Percentiles rank a stretch among this genome's conserved stretches.
These are phyloP conservation scores for Sebastes hubbsi DNA, from an alignment of 2,797 vertebrate genomes.

Conservation along the genomic window DNA sequence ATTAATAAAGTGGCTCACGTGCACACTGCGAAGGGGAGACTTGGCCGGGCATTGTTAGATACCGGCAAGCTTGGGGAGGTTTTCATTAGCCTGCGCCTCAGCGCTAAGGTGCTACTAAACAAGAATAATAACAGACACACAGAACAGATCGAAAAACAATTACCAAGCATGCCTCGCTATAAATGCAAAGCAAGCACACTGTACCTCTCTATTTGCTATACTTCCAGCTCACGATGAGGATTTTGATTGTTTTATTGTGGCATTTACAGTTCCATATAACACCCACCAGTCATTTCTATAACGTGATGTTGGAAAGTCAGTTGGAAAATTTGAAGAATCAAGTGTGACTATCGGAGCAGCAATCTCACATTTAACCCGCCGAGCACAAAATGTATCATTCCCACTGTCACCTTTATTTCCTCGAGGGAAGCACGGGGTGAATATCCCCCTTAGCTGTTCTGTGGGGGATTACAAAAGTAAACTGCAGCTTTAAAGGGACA, in stretches of 20 bases:
- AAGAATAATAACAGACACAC: constrained; percentile 62
- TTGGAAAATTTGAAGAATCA: background rate
- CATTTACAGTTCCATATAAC: background rate
- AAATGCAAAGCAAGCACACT: constrained; percentile 41
- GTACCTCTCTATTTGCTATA: background rate
- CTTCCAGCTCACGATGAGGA: background rate
- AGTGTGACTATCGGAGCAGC: background rate
- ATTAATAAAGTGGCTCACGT: constrained; percentile 19
- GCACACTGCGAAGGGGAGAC: background rate
- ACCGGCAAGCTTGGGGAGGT: constrained; percentile 56
- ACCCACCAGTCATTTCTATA: background rate
- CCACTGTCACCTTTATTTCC: constrained; percentile 44
- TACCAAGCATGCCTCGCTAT: constrained; percentile 29
- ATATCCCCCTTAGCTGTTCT: constrained; percentile 56
- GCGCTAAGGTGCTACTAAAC: constrained; percentile 38
- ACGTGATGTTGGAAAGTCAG: background rate
- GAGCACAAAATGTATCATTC: constrained; percentile 26
- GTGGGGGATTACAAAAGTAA: constrained; percentile 71
- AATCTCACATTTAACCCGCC: constrained; percentile 37
- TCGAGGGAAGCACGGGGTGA: constrained; percentile 31
- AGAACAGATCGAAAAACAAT: constrained; percentile 61
- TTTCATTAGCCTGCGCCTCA: constrained; percentile 52
- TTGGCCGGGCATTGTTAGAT: constrained; percentile 45
- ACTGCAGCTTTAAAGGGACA: constrained; percentile 66
- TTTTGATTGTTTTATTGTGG: background rate